phyloP scores from a whole-genome alignment of 2,888 invertebrate species.

The Lordiphosa fenestrarum region DNA sequence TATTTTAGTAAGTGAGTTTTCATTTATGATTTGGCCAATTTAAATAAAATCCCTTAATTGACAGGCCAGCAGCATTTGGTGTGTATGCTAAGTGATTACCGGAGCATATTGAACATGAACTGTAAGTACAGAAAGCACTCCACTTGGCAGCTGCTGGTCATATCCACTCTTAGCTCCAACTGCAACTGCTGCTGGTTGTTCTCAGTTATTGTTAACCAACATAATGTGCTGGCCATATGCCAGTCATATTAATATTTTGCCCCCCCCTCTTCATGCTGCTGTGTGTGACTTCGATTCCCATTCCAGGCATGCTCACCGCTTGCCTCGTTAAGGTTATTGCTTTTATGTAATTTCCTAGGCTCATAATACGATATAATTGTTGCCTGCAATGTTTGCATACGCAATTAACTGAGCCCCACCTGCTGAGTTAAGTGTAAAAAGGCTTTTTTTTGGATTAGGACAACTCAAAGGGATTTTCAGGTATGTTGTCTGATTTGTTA shows the following conservation, averaged over 20 bases:
- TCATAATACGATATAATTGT: slow-evolving; percentile 53
- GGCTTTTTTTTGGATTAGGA: slow-evolving; percentile 3
- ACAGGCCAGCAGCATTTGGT: background rate
- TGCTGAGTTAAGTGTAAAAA: slow-evolving; percentile 6
- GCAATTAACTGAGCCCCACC: slow-evolving; percentile 26
- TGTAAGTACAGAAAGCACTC: slow-evolving; percentile 15
- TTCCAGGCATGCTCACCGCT: slow-evolving; percentile 43
- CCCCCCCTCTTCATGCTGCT: background rate
- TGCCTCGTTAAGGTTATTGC: slow-evolving; percentile 62
- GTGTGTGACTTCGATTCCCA: slow-evolving; percentile 16
- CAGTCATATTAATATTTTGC: slow-evolving; percentile 64
- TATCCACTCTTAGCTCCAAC: slow-evolving; percentile 55
- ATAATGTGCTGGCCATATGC: slow-evolving; percentile 57
- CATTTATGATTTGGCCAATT: no score
- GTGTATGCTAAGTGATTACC: slow-evolving; percentile 7
- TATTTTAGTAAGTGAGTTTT: no score
- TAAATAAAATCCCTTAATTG: no score
- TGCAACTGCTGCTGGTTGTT: slow-evolving; percentile 16
- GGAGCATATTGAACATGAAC: background rate
- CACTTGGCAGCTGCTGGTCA: slow-evolving; percentile 27
- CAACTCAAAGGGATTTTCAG: background rate
- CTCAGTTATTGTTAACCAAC: slow-evolving; percentile 49
- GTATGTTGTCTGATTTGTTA: background rate
- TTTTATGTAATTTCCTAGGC: slow-evolving; percentile 66
- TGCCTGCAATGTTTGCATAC: slow-evolving; percentile 25